Evolutionary conservation across 2,888 invertebrate genomes (phyloP), one percentile per base, ranked within the genome.

Genomic region (Latrodectus elegans): DNA sequence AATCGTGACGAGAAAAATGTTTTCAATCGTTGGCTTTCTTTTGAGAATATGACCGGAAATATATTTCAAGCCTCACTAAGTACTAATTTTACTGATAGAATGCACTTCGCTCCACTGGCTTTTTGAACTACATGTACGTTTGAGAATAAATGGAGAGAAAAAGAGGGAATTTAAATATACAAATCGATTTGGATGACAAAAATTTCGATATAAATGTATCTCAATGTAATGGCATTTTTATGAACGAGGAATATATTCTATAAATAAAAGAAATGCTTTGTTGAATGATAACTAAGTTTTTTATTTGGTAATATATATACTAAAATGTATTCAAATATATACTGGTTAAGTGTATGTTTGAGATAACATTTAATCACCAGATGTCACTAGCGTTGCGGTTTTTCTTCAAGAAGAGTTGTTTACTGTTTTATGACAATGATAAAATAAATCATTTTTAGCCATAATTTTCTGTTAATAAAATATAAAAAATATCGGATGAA

Each of bases 51-150:
- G 60, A 10, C 60, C 10, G 60, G 60, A 52, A 73, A 53, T 73
- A 64, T 53, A 86, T 86, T 86, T 81, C 76, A 75, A 60, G 86
- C 55, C 80, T 76, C 86, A 81, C 86, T 86, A 79, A 76, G 67
- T 65, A 55, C 70, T 68, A 70, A 82, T 67, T 75, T 75, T 74
- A 70, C 75, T 65, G 74, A 68, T 73, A 67, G 65, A 74, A 74
- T 67, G 10, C 55, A 17, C 15, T 68, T 68, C 53, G 83, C 68
- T 70, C 65, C 83, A 83, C 65, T 75, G 70, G 67, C 53, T 76
- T 26, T 53, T 64, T 49, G 80, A 80, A 71, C n/a, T 72, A 51
- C 14, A 14, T 65, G 52, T 65, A 64, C 64, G 53, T 71, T 83
- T 77, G 51, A 52, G 68, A 55, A 83, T 51, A 77, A 76, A 71